Conservation (phyloP, 1,140 invertebrate species). For the Heliconius congener region DNA sequence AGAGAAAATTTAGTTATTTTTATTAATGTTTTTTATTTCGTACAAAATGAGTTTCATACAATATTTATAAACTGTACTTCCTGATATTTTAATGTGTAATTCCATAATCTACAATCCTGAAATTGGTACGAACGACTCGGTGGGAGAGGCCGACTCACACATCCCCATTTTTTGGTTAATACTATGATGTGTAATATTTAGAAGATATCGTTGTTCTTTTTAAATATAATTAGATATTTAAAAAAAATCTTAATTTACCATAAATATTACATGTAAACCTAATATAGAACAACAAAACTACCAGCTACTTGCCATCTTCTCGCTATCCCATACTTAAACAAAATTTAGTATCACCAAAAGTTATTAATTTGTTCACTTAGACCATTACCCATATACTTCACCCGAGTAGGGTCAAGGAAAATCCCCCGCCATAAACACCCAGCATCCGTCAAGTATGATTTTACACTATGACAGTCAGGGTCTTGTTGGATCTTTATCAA, state of each 20-base stretch:
- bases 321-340: background rate
- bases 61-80: no score
- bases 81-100: no score
- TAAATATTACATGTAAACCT: background rate
- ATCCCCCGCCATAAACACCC: slow-evolving; percentile 31
- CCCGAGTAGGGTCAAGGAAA: slow-evolving; percentile 28
- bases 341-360: background rate
- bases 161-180: no score
- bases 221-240: no score
- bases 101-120: no score
- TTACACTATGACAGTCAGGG: slow-evolving; percentile 10
- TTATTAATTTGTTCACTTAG: slow-evolving; percentile 10
- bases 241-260: background rate
- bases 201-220: no score
- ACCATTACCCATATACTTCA: slow-evolving; percentile 26
- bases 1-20: no score
- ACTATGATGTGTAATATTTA: no score
- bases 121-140: no score
- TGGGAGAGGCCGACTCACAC: no score
- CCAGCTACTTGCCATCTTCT: background rate
- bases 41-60: no score
- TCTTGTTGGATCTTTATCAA: slow-evolving; percentile 7
- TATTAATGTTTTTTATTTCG: no score
- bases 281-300: background rate
- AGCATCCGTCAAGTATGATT: slow-evolving; percentile 24